Conservation (phyloP, 2,888 invertebrate species). For the Sepioteuthis lessoniana region DNA sequence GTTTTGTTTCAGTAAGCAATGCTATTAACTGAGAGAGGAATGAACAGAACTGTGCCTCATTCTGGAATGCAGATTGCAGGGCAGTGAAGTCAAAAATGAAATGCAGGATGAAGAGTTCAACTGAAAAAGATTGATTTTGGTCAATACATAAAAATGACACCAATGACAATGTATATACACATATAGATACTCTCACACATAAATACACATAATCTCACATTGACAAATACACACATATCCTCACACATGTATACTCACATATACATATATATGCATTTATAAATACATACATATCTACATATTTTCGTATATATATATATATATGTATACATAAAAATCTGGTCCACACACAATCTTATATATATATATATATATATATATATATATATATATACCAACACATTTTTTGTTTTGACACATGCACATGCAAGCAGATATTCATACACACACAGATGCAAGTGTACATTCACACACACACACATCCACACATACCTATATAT, state of each 20-base stretch:
- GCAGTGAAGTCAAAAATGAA: background rate
- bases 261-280: background rate
- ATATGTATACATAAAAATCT: too few species aligned
- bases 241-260: background rate
- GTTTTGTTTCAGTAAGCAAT: conserved; percentile 11
- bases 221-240: background rate
- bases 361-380: too few species aligned
- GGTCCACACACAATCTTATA: too few species aligned
- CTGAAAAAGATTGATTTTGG: background rate
- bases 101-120: background rate
- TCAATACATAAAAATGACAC: background rate
- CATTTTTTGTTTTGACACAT: too few species aligned
- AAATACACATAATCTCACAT: background rate
- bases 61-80: background rate
- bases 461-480: too few species aligned
- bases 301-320: too few species aligned
- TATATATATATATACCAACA: too few species aligned
- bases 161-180: background rate
- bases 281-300: too few species aligned
- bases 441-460: too few species aligned
- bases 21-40: background rate
- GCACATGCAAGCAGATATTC: too few species aligned
- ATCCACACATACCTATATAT: too few species aligned
- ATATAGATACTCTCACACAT: background rate
- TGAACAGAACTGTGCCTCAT: background rate